phyloP scores from a whole-genome alignment of 2,888 invertebrate species.

The Agrochola circellaris region DNA sequence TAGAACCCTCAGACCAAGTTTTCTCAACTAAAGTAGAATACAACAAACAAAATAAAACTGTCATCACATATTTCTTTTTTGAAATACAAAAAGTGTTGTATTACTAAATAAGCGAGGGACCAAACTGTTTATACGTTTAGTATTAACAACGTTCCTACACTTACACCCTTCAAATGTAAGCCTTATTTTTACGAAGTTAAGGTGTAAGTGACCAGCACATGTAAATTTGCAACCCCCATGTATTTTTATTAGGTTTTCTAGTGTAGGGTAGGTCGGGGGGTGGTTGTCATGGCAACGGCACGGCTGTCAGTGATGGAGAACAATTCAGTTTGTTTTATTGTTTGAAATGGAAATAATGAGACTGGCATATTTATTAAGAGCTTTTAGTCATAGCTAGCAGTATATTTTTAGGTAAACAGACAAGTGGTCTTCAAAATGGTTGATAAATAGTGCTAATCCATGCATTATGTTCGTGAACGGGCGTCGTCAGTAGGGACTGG shows the following conservation, averaged over 20 bases:
- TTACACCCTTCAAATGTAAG: conserved; percentile 3
- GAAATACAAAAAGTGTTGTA: conserved; percentile 75
- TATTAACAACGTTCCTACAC: conserved; percentile 37
- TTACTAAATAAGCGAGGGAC: conserved; percentile 80
- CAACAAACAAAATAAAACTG: conserved; percentile 66
- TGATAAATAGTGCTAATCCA: too few relatives aligned
- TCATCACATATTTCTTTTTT: conserved; percentile 69
- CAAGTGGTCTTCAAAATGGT: too few relatives aligned
- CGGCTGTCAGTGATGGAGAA: conserved; percentile 67
- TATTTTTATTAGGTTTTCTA: conserved; percentile 73
- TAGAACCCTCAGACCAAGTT: conserved; percentile 7
- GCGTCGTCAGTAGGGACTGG: too few relatives aligned
- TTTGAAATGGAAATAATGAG: conserved; percentile 48
- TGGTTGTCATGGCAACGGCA: conserved; percentile 76
- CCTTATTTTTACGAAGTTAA: background rate
- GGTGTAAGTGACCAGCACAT: conserved; percentile 21
- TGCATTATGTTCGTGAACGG: too few relatives aligned
- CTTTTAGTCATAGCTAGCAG: background rate
- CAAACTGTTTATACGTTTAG: conserved; percentile 74
- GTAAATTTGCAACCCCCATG: conserved; percentile 57
- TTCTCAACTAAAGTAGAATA: conserved; percentile 50
- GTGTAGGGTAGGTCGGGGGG: conserved; percentile 74
- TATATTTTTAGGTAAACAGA: background rate
- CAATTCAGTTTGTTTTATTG: conserved; percentile 63
- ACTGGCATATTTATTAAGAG: conserved; percentile 22